phyloP scores from a whole-genome alignment of 1,140 invertebrate species.

The Heliconius nattereri region DNA sequence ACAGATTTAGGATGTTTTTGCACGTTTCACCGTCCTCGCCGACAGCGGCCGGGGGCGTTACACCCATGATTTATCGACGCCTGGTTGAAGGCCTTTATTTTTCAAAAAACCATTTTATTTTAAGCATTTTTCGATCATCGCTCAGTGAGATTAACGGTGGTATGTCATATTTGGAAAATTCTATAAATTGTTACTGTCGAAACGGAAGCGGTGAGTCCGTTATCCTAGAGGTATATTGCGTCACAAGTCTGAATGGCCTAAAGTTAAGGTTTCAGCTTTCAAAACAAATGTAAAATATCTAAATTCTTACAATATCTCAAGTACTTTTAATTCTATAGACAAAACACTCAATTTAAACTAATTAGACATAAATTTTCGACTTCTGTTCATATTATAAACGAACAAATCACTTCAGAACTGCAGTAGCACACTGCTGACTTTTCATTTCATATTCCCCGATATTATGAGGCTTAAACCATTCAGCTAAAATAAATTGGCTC shows the following conservation, averaged over 20 bases:
- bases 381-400: neutral
- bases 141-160: constrained; percentile 37
- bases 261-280: neutral
- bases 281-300: neutral
- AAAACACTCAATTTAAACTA: neutral
- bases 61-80: constrained; percentile 49
- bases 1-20: constrained; percentile 54
- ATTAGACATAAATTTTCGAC: neutral
- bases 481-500: constrained; percentile 58
- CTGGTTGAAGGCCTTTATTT: constrained; percentile 46
- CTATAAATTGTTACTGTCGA: constrained; percentile 17
- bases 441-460: constrained; percentile 20
- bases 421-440: constrained; percentile 25
- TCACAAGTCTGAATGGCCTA: neutral
- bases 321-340: neutral
- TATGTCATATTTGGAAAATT: constrained; percentile 11
- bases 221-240: constrained; percentile 5
- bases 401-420: constrained; percentile 13
- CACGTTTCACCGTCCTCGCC: constrained; percentile 35
- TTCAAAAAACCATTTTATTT: constrained; percentile 47
- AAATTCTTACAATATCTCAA: too few species aligned
- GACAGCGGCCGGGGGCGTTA: constrained; percentile 40
- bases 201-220: constrained; percentile 1
- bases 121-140: constrained; percentile 50
- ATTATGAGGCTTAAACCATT: constrained; percentile 32